Percentiles rank a stretch among this genome's conserved stretches.
These are phyloP conservation scores for Aramus guarauna DNA, from an alignment of 2,113 vertebrate genomes.

Conservation along the genomic window DNA sequence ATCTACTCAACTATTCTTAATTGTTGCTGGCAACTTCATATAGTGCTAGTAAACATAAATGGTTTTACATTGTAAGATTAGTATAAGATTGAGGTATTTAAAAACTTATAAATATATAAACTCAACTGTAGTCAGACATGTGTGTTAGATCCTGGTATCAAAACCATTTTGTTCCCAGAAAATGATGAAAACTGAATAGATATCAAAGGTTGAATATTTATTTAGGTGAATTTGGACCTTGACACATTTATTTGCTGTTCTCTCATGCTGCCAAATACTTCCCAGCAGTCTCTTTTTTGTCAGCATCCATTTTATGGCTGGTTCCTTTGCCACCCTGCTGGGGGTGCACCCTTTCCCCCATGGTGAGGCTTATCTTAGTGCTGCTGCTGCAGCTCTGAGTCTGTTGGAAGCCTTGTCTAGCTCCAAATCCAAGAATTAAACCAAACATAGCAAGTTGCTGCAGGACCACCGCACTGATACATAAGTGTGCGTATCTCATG, in stretches of 20 bases:
- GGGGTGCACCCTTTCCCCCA: background rate
- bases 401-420: background rate
- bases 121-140: background rate
- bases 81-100: background rate
- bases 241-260: background rate
- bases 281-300: background rate
- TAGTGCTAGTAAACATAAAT: background rate
- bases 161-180: background rate
- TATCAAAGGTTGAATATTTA: background rate
- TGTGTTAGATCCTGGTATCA: background rate
- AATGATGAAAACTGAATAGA: background rate
- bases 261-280: background rate
- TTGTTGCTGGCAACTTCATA: background rate
- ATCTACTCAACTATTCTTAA: background rate
- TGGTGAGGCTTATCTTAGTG: background rate
- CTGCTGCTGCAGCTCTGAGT: background rate
- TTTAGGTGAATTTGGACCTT: background rate
- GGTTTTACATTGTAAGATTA: background rate
- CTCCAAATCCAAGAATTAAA: slow-evolving; percentile 26
- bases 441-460: background rate
- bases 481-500: background rate
- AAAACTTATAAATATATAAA: background rate
- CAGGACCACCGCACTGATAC: background rate
- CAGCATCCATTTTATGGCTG: background rate
- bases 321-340: background rate